Evolutionary conservation across 2,113 vertebrate genomes (phyloP).

Genomic region (Ammodytes dubius): DNA sequence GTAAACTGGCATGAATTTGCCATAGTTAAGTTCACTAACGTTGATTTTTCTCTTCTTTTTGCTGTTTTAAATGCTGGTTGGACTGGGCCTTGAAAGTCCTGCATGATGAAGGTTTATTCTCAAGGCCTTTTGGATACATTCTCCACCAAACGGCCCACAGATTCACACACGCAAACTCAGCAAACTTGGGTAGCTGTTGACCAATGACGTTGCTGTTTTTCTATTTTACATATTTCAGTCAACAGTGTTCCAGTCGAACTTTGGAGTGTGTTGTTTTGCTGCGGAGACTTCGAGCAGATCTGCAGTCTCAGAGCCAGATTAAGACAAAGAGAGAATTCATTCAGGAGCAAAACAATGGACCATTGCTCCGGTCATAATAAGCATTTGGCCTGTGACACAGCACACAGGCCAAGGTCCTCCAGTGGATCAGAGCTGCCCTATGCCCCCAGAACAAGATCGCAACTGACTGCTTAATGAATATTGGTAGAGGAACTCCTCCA

Average conservation of each 20-base stretch:
- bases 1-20: no score
- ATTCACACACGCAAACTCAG: slow-evolving; percentile 1
- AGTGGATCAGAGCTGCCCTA: slow-evolving; percentile 50
- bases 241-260: slow-evolving; percentile 43
- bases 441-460: slow-evolving; percentile 31
- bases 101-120: background rate
- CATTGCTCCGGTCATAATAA: slow-evolving; percentile 81
- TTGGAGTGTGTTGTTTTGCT: slow-evolving; percentile 71
- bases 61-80: no score
- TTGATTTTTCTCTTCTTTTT: no score
- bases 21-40: no score
- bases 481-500: slow-evolving; percentile 19
- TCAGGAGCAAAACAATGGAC: slow-evolving; percentile 83
- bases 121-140: background rate
- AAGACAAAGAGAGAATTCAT: slow-evolving; percentile 78
- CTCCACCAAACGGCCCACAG: background rate
- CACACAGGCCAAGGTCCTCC: slow-evolving; percentile 61
- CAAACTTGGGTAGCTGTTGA: slow-evolving; percentile 40
- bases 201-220: slow-evolving; percentile 50
- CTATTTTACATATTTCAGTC: slow-evolving; percentile 48
- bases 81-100: no score
- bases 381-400: slow-evolving; percentile 76
- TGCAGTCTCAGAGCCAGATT: slow-evolving; percentile 79
- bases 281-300: slow-evolving; percentile 81
- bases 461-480: slow-evolving; percentile 34